Evolutionary conservation across 2,113 vertebrate species (phyloP), one percentile per base, ranked within the genome.

Genomic region (Motacilla alba): DNA sequence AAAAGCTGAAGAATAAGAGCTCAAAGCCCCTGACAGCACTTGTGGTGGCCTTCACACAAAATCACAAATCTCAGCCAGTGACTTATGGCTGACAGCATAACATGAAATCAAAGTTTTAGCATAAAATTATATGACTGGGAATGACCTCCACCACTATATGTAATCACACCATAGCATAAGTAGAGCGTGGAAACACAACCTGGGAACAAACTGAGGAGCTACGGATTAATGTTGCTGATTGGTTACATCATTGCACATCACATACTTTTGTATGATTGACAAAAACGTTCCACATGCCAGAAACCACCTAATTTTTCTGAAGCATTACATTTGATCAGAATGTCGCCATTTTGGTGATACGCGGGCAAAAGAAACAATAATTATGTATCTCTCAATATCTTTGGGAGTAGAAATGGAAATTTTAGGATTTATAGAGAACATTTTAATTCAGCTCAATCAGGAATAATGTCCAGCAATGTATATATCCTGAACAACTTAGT

Each of bases 371-470:
- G 15, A 72, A 60, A 46, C 10, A 56, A 63, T 30, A 53, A 74
- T 66, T 24, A 69, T 0, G 0, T 21, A 64, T 18, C 8, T 56
- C 49, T 18, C 37, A 26, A 12, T 1, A 5, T 18, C 13, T 86
- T 22, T 30, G 35, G 19, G 20, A 82, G 47, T 4, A 49, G 18
- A 79, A 68, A 50, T 2, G 1, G 17, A 31, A 73, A 23, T 69
- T 41, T 49, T 28, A 83, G 18, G 5, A 16, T 46, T 67, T 75
- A 50, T 21, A 41, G 52, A 39, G 16, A 80, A 68, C 13, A 7
- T 18, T 53, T 37, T 22, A 55, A 47, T 15, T 39, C 44, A 49
- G 44, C 24, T 56, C 27, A 14, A 13, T 33, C 15, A 13, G 26
- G 74, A 91, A 67, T 19, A n/a, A 66, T 0, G 1, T 9, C 56